Percentiles rank a stretch among this genome's conserved stretches.
These are phyloP conservation scores for Griposia aprilina DNA, from an alignment of 2,888 invertebrate genomes.

Conservation along the genomic window DNA sequence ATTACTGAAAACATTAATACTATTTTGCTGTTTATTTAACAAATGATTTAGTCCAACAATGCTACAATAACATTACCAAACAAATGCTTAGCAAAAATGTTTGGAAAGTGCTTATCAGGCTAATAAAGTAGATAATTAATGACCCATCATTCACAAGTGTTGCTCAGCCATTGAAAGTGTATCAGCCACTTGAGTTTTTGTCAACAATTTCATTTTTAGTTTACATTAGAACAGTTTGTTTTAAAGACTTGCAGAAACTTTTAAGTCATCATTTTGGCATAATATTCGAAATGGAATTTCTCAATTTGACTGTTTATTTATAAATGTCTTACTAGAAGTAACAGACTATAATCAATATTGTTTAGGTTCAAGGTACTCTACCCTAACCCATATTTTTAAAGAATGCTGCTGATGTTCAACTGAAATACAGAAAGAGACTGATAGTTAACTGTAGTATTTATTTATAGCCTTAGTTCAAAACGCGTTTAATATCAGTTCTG, in stretches of 20 bases:
- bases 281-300: constrained; percentile 27
- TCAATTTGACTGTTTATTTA: neutral
- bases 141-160: constrained; percentile 40
- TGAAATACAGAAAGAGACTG: neutral
- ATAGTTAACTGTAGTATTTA: neutral
- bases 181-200: constrained; percentile 38
- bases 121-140: constrained; percentile 53
- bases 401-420: neutral
- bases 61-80: constrained; percentile 25
- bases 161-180: constrained; percentile 36
- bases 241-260: neutral
- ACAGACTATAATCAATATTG: neutral
- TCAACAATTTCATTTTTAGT: constrained; percentile 33
- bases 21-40: constrained; percentile 13
- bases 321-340: neutral
- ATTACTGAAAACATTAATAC: neutral
- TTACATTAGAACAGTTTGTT: constrained; percentile 6
- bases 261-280: neutral
- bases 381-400: neutral
- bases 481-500: neutral
- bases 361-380: neutral
- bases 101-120: constrained; percentile 51
- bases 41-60: constrained; percentile 1
- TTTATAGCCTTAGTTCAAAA: neutral
- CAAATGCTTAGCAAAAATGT: constrained; percentile 35